Base-by-base conservation (phyloP, 2,888 invertebrate genomes). In the Flexamia atlantica region DNA sequence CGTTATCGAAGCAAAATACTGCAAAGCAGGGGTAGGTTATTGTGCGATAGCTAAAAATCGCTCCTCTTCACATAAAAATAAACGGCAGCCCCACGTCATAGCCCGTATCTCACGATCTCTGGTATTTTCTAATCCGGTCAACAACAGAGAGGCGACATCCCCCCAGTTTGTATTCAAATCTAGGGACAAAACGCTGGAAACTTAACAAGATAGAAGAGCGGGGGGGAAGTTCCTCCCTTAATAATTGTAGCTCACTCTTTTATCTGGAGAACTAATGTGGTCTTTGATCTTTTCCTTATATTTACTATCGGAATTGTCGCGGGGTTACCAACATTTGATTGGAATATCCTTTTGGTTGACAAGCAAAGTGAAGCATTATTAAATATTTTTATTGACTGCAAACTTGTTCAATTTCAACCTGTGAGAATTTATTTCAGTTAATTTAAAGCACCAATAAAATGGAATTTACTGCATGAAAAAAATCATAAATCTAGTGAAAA, bases 91-190 rank as follows among this genome's bases (percentile, higher is more conserved):
- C 30, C 28, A n/a, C 9, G 1, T 1, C 50, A n/a, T n/a, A n/a
- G 25, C 14, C 57, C 30, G 64, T 28, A 64, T 64, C 64, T 64
- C 64, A 20, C 17, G 14, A 64, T 64, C 64, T 20, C 10, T 64
- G 64, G 64, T 64, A 64, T 64, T 64, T 64, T 64, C 64, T 64
- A 64, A 64, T 64, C 64, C 64, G 64, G 64, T 64, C 64, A 64
- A 28, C 14, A 14, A 3, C 25, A 30, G 28, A 1, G 64, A 10
- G 23, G 57, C 20, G 57, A 23, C 20, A 23, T 57, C 20, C 30
- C 64, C 64, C 64, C 64, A 64, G 64, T 64, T 64, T 64, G 28
- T 64, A 64, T 64, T 64, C 64, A 64, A 64, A 64, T 64, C 30
- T 64, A 30, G 64, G 64, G 64, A 64, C 64, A n/a, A 28, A 64